Conservation (phyloP, 2,113 vertebrate species). For the Aegithalos caudatus region DNA sequence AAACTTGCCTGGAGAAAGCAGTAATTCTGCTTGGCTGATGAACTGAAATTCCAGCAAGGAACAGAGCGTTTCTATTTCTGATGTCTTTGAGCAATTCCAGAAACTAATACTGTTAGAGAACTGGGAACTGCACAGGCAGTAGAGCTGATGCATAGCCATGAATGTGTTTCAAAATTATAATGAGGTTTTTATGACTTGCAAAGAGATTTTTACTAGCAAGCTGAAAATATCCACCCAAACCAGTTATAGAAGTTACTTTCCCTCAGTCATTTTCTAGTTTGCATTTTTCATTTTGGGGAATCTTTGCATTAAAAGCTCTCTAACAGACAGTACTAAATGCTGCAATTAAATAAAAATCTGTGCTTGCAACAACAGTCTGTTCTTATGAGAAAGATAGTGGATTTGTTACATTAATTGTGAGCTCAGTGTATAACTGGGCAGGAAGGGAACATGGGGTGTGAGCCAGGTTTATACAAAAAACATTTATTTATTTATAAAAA, state of each 20-base stretch:
- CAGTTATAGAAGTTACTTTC: not conserved
- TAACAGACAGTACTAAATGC: not conserved
- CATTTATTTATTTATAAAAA: no score
- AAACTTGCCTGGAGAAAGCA: not conserved
- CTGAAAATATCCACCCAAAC: constrained; percentile 15
- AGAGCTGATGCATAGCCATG: not conserved
- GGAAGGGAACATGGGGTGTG: not conserved
- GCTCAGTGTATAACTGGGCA: not conserved
- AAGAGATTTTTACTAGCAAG: not conserved
- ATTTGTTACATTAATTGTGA: not conserved
- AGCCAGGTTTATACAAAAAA: not conserved
- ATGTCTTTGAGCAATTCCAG: constrained; percentile 9
- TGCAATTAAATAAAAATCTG: not conserved
- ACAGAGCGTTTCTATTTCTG: not conserved
- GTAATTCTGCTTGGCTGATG: not conserved
- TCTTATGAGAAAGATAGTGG: not conserved
- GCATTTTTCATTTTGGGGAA: not conserved
- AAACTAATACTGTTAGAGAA: not conserved
- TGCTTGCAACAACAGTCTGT: not conserved
- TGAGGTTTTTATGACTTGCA: constrained; percentile 8
- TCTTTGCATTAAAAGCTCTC: not conserved
- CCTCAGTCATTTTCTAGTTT: not conserved
- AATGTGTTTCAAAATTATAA: constrained; percentile 2
- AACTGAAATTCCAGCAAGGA: constrained; percentile 23
- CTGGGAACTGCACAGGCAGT: not conserved